Conservation (phyloP, 2,888 invertebrate genomes). For the Nebria brevicollis region DNA sequence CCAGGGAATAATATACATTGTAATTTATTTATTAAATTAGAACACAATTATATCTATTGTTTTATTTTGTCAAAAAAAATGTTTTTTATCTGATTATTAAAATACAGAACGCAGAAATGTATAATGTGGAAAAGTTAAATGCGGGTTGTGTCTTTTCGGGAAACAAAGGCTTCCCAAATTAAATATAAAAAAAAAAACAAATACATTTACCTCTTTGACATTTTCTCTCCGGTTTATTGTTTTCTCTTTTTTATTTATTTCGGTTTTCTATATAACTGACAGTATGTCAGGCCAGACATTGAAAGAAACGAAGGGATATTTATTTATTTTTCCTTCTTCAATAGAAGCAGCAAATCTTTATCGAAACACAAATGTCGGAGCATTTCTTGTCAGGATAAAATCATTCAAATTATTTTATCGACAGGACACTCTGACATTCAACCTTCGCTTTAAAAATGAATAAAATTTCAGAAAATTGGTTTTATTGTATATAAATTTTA, state of each 20-base stretch:
- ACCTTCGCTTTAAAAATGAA: neutral
- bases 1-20: neutral
- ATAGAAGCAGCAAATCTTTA: constrained; percentile 9
- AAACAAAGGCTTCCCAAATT: constrained; percentile 31
- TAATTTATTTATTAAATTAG: no score
- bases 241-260: constrained; percentile 4
- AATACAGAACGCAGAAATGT: constrained; percentile 9
- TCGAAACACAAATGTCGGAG: constrained; percentile 24
- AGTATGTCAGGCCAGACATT: constrained; percentile 26
- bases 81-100: constrained; percentile 27
- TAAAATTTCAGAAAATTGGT: no score
- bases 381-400: constrained; percentile 19
- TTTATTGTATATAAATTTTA: no score
- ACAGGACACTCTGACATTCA: neutral
- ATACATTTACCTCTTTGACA: constrained; percentile 25
- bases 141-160: neutral
- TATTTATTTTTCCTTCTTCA: constrained; percentile 17
- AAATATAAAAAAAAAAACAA: constrained; percentile 20
- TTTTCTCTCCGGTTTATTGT: constrained; percentile 27
- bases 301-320: constrained; percentile 23
- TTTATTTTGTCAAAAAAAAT: no score
- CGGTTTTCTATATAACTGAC: constrained; percentile 28
- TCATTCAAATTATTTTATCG: constrained; percentile 9
- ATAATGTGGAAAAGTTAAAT: neutral
- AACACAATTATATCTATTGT: no score